Evolutionary conservation across 2,113 vertebrate genomes (phyloP).

Genomic region (Prunella fulvescens): DNA sequence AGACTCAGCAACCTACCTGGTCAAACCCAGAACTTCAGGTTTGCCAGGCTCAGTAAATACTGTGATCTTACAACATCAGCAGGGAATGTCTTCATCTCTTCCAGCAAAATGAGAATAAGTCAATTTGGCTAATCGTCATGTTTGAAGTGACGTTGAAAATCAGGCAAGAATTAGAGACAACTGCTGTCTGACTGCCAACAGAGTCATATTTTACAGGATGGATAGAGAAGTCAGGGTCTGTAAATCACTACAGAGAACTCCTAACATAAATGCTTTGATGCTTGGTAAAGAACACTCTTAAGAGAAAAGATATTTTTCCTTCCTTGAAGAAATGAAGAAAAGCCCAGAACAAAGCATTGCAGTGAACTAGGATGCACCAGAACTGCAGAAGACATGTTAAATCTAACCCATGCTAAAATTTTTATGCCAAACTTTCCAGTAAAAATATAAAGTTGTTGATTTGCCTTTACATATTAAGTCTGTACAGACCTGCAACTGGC

Average conservation of each 20-base stretch:
- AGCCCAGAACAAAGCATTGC: not conserved
- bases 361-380: not conserved
- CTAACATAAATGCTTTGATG: not conserved
- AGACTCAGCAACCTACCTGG: not conserved
- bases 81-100: not conserved
- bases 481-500: not conserved
- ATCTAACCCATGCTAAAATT: not conserved
- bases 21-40: slow-evolving; percentile 9
- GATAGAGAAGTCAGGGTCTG: not conserved
- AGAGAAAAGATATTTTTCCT: not conserved
- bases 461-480: not conserved
- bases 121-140: not conserved
- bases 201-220: not conserved
- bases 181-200: not conserved
- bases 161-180: not conserved
- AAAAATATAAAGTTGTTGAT: not conserved
- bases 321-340: not conserved
- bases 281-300: not conserved
- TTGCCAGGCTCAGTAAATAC: not conserved
- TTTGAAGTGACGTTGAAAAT: not conserved
- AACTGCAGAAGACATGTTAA: not conserved
- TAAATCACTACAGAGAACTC: not conserved
- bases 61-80: not conserved
- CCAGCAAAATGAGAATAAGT: not conserved
- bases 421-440: not conserved